Evolutionary conservation across 2,888 invertebrate species (phyloP), one percentile per base, ranked within the genome.

Genomic region (Drosophila mimetica): DNA sequence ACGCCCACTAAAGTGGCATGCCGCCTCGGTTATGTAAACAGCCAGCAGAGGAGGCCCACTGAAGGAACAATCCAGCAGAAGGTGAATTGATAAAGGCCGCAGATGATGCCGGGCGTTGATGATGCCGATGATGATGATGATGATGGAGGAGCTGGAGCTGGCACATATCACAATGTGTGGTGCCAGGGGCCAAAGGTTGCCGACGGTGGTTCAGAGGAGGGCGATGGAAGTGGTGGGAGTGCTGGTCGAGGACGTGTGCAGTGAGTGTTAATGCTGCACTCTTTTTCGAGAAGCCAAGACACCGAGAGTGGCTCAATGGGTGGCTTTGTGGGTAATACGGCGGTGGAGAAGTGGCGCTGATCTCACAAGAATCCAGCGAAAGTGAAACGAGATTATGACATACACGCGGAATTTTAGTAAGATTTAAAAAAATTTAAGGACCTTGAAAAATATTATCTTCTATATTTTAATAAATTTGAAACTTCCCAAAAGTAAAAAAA

Each of bases 261-360:
- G 67, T 66, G 76, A 82, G 85, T 81, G 79, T 85, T 82, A 77
- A 81, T 79, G 82, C 77, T 81, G 71, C 85, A 85, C 77, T 66
- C 71, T 72, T 60, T 76, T 64, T 42, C n/a, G 51, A 53, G 20
- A 48, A 63, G 50, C 55, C 41, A 41, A 48, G 44, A 34, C 41
- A 44, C 32, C 41, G 48, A 70, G 64, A 59, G 64, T 52, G 44
- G 60, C 69, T 77, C 58, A 52, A 41, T 59, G 81, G 76, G 74
- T 78, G 74, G 80, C 64, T 55, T 39, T 61, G 46, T 9, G 9
- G 34, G 42, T 25, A 37, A 36, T 3, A 28, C 11, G 18, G 22
- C 46, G 44, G 46, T 46, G 25, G 16, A 25, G 48, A 25, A 22
- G 41, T 14, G 2, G 11, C 42, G 52, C 7, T 30, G 16, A 11